Evolutionary conservation across 1,140 invertebrate genomes (phyloP).

Genomic region (Solenopsis fugax): DNA sequence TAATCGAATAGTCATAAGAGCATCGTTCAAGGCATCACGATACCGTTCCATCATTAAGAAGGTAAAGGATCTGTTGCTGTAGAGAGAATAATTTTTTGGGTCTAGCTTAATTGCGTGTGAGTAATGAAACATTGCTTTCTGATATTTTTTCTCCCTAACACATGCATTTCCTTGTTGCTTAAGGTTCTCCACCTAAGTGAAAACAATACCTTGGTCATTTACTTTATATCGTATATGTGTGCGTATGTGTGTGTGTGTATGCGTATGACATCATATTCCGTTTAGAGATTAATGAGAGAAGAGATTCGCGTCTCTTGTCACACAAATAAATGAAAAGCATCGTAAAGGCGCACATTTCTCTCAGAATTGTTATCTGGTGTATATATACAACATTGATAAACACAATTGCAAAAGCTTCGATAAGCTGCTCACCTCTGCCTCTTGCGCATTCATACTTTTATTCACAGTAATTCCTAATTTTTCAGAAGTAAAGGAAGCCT

Average conservation of each 20-base stretch:
- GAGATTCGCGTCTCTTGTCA: neutral
- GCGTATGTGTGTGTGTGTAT: too few species aligned
- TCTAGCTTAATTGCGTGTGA: constrained; percentile 93
- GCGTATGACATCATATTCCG: neutral
- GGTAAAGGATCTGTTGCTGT: constrained; percentile 93
- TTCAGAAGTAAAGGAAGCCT: neutral
- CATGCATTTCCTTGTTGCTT: constrained; percentile 93
- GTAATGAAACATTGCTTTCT: constrained; percentile 93
- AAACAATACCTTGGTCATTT: neutral
- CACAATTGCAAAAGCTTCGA: neutral
- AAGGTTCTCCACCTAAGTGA: constrained; percentile 86
- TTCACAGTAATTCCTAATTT: constrained; percentile 16
- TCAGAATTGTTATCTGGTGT: neutral
- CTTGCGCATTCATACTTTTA: constrained; percentile 70
- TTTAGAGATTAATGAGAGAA: constrained; percentile 34
- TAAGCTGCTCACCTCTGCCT: constrained; percentile 71
- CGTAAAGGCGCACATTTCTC: neutral
- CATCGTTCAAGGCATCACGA: constrained; percentile 92
- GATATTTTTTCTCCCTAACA: constrained; percentile 91
- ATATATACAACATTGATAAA: neutral
- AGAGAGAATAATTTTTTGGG: constrained; percentile 90
- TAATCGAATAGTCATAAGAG: constrained; percentile 91
- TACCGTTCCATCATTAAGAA: constrained; percentile 93
- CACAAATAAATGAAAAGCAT: neutral
- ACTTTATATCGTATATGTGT: neutral